Evolutionary conservation across 2,888 invertebrate genomes (phyloP).

Genomic region (Apamea crenata): DNA sequence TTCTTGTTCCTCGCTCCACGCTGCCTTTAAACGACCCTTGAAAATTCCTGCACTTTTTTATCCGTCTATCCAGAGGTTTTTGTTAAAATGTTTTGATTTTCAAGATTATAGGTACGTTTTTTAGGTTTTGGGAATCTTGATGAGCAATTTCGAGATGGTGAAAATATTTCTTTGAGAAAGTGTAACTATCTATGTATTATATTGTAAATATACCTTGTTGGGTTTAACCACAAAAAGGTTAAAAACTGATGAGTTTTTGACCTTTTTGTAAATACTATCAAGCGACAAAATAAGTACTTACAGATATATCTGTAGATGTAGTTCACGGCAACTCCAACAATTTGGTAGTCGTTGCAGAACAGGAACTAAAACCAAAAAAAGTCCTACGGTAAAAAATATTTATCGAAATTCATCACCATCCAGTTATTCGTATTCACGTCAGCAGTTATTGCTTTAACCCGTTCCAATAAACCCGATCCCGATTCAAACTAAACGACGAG

Average conservation of each 20-base stretch:
- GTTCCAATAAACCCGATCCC: background rate
- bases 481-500: background rate
- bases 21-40: conserved; percentile 66
- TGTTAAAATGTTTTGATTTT: conserved; percentile 44
- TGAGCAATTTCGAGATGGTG: background rate
- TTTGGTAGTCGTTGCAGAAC: background rate
- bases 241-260: background rate
- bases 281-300: background rate
- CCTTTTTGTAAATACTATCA: too few relatives aligned
- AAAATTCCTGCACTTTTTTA: conserved; percentile 57
- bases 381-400: background rate
- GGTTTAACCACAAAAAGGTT: background rate
- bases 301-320: background rate
- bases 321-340: background rate
- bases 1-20: conserved; percentile 70
- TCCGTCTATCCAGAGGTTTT: conserved; percentile 45
- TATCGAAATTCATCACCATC: background rate
- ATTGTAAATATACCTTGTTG: background rate
- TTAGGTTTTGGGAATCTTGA: conserved; percentile 17
- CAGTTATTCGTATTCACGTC: background rate
- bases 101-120: conserved; percentile 11
- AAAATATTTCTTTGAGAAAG: background rate
- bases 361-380: background rate
- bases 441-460: background rate
- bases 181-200: background rate